Conservation (phyloP, 2,113 vertebrate genomes). For the Origma solitaria region DNA sequence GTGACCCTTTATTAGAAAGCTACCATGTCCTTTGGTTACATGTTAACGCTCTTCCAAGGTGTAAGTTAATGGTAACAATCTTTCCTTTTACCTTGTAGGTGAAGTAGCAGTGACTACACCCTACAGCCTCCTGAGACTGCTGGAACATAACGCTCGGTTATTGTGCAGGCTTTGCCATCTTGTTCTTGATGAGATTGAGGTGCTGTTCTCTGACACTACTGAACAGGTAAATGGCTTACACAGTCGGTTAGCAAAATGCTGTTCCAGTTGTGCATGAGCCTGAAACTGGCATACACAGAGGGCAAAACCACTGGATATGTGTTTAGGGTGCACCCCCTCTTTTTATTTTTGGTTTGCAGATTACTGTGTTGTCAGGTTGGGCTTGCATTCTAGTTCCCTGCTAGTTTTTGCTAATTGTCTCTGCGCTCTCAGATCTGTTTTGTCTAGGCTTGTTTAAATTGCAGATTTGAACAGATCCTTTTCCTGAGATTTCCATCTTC, state of each 20-base stretch:
- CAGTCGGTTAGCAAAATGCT: neutral
- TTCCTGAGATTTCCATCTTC: neutral
- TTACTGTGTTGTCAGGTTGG: neutral
- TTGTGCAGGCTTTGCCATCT: constrained; percentile 85
- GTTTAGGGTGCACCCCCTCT: rapidly evolving
- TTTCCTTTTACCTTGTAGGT: constrained; percentile 67
- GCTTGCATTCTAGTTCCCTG: neutral
- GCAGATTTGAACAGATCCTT: neutral
- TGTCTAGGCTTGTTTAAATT: neutral
- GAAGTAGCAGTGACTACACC: constrained; percentile 85
- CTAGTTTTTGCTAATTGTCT: neutral
- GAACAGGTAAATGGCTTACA: constrained; percentile 72
- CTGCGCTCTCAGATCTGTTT: neutral
- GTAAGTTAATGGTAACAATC: neutral
- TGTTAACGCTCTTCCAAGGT: neutral
- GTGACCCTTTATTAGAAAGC: neutral
- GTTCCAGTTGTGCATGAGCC: neutral
- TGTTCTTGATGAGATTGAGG: constrained; percentile 81
- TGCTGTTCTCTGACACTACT: constrained; percentile 73
- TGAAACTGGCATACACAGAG: neutral
- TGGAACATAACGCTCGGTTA: constrained; percentile 71
- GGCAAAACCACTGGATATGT: neutral
- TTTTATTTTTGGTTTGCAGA: neutral
- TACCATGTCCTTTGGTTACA: rapidly evolving
- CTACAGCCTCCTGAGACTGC: constrained; percentile 76